A percentile compares a stretch with the other conserved stretches of the same genome.
These are phyloP conservation scores for Pollimyrus isidori DNA, from an alignment of 2,113 vertebrate genomes.

Conservation along the genomic window DNA sequence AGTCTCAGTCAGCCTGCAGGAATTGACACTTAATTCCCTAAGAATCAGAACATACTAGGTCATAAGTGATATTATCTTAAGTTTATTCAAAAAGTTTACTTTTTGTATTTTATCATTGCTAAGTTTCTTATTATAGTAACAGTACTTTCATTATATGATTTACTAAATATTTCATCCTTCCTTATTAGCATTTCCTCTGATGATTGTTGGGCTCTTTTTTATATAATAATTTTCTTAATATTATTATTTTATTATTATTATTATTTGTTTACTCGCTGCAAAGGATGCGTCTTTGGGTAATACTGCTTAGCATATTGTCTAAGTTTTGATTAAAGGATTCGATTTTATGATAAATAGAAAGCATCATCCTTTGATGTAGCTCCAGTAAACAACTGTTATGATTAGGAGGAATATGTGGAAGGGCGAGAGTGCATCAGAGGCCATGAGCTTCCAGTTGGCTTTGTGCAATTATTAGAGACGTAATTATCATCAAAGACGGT, in stretches of 20 bases:
- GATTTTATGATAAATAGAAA: constrained; percentile 26
- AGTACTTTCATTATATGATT: not conserved
- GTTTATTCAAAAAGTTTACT: not conserved
- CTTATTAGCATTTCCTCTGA: not conserved
- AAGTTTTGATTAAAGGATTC: constrained; percentile 34
- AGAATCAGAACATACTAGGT: not conserved
- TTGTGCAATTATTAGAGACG: not conserved
- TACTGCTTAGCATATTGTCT: not conserved
- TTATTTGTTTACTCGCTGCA: not conserved
- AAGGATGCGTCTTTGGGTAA: not conserved
- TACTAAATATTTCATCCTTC: not conserved
- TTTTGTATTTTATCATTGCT: not conserved
- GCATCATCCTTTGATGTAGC: constrained; percentile 18
- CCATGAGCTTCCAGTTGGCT: constrained; percentile 19
- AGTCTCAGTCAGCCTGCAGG: not conserved
- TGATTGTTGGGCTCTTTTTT: not conserved
- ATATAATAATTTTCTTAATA: no score
- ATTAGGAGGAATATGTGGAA: not conserved
- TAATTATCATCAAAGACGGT: not conserved
- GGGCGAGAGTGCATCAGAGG: not conserved
- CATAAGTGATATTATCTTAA: not conserved
- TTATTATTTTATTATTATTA: not conserved
- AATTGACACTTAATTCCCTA: constrained; percentile 2
- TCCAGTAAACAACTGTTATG: not conserved
- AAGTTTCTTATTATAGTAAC: not conserved